These are phyloP conservation scores for Muntiacus reevesi DNA, from an alignment of 2,113 vertebrate species.

Conservation along the genomic window DNA sequence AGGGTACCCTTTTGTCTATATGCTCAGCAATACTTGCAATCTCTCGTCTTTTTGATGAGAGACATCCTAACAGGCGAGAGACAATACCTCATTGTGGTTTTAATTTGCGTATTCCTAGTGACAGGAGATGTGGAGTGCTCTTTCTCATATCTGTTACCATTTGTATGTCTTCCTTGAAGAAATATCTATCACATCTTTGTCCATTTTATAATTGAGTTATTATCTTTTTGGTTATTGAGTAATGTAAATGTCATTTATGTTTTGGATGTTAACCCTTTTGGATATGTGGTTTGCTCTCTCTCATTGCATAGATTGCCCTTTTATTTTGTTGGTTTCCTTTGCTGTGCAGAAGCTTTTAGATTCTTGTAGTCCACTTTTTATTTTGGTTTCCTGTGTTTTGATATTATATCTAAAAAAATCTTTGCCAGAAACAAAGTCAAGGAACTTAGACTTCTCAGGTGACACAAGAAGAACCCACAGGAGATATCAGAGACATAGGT, in stretches of 20 bases:
- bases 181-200: background rate
- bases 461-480: background rate
- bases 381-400: background rate
- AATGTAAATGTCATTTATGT: background rate
- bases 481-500: background rate
- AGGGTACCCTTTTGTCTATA: background rate
- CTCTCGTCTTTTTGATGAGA: background rate
- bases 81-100: background rate
- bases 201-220: background rate
- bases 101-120: background rate
- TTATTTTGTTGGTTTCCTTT: background rate
- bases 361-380: background rate
- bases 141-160: background rate
- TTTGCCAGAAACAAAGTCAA: background rate
- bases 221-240: background rate
- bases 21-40: background rate
- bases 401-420: background rate
- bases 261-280: background rate
- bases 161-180: background rate
- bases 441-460: background rate
- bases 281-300: background rate
- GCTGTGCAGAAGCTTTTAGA: background rate
- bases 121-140: background rate
- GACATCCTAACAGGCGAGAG: background rate
- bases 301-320: background rate